A percentile compares a stretch with the other conserved stretches of the same genome.
Conservation (phyloP, 2,888 invertebrate genomes). For the Ecdyonurus torrentis region DNA sequence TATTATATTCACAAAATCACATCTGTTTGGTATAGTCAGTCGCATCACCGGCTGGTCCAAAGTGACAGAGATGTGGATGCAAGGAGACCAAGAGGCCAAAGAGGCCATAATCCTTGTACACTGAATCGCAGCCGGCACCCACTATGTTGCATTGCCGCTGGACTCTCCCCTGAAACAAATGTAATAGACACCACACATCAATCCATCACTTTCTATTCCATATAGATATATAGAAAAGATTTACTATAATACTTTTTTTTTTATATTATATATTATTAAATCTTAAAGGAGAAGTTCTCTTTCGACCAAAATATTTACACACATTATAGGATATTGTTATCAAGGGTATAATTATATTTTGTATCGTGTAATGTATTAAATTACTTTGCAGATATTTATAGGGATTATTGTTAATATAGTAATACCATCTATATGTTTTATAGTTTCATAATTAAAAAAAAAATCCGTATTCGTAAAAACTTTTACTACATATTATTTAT, state of each 20-base stretch:
- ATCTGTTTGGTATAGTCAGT: neutral
- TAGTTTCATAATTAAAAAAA: too few species aligned
- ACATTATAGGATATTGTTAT: too few species aligned
- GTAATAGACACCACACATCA: too few species aligned
- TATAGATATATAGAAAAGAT: neutral
- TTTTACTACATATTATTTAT: too few species aligned
- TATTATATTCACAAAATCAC: neutral
- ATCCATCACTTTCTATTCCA: too few species aligned
- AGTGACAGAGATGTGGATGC: neutral
- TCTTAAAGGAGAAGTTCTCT: neutral
- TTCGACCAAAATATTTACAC: too few species aligned
- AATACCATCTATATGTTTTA: too few species aligned
- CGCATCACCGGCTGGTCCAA: neutral
- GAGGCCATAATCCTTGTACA: neutral
- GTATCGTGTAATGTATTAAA: too few species aligned
- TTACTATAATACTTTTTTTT: neutral
- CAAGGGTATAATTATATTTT: too few species aligned
- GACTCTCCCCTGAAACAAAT: conserved; percentile 9
- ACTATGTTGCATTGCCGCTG: conserved; percentile 9
- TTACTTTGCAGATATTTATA: too few species aligned
- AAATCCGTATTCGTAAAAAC: too few species aligned
- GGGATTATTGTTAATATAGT: too few species aligned
- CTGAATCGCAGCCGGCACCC: neutral
- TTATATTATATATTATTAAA: neutral
- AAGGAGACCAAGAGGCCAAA: neutral